Base-by-base conservation (phyloP, 2,797 vertebrate genomes). In the Danionella dracula region DNA sequence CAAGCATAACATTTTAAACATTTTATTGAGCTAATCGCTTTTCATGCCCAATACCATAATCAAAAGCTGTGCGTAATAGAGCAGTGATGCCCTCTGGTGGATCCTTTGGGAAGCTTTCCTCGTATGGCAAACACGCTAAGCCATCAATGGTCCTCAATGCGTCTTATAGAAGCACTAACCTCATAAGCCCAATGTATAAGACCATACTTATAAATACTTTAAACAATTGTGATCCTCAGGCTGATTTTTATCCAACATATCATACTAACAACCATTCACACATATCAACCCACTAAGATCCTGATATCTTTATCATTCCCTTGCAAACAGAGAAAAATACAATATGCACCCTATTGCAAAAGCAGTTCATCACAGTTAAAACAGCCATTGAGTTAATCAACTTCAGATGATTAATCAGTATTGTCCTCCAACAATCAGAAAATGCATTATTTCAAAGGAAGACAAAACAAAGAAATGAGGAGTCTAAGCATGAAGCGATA, bases 31-130 rank as follows among this genome's bases (percentile, higher is more conserved):
- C 73, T 72, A 55, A 76, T 78, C 66, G 38, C 57, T 20, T 4
- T 72, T 76, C 73, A 72, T 76, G 70, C 57, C 63, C 76, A 44
- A 69, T 40, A 41, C 38, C 50, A 34, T 19, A 56, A 73, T 68
- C 53, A 48, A 65, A 51, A 67, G 57, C 71, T 66, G 55, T 11
- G 8, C 68, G 65, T 65, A 61, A 62, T 76, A 71, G 46, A 35
- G 74, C 41, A 77, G 74, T 65, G 46, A 79, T 81, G 73, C 37
- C 83, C 55, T 55, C 85, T 83, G 83, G 81, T 49, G 57, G 61
- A 4, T 53, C 20, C 20, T 29, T 42, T 13, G 10, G 6, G 9
- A 45, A 48, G 45, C 29, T 64, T 56, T 7, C 20, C 23, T 35
- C n/a, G 10, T 45, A 10, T 27, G 3, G 3, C 23, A 27, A 27